A percentile compares a stretch with the other conserved stretches of the same genome.
These are phyloP conservation scores for Acrobasis suavella DNA, from an alignment of 2,888 invertebrate species.

Conservation along the genomic window DNA sequence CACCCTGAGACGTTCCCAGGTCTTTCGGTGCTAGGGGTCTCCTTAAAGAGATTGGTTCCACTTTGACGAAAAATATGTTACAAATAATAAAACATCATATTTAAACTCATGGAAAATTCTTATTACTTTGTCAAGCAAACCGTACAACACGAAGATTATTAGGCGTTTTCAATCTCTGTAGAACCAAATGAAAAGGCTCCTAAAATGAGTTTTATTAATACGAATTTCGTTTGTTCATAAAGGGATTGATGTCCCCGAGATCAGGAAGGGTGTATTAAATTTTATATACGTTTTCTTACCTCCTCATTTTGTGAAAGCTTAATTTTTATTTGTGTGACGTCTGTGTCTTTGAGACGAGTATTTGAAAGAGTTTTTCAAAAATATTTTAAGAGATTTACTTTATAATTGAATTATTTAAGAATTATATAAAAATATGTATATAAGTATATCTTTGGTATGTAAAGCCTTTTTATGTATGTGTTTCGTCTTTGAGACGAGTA, in stretches of 20 bases:
- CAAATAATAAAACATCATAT: too few relatives aligned
- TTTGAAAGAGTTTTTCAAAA: not conserved
- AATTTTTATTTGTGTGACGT: not conserved
- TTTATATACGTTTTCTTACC: slow-evolving; percentile 1
- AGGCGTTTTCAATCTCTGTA: not conserved
- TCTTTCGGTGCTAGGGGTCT: too few relatives aligned
- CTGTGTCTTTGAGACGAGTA: not conserved
- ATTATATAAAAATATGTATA: too few relatives aligned
- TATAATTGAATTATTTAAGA: too few relatives aligned
- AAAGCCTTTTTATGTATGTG: too few relatives aligned
- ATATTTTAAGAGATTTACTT: too few relatives aligned
- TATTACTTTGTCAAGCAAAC: slow-evolving; percentile 6
- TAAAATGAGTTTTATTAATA: slow-evolving; percentile 70
- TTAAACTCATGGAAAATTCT: not conserved
- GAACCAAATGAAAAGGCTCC: slow-evolving; percentile 54
- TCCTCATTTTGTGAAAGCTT: slow-evolving; percentile 3
- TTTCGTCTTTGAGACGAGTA: too few relatives aligned
- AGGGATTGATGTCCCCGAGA: slow-evolving; percentile 25
- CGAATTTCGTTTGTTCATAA: slow-evolving; percentile 49
- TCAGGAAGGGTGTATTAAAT: slow-evolving; percentile 24
- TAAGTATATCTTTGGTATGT: too few relatives aligned
- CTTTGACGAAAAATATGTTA: too few relatives aligned
- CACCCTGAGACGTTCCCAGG: too few relatives aligned
- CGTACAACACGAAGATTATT: slow-evolving; percentile 2
- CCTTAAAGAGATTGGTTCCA: too few relatives aligned